phyloP scores from a whole-genome alignment of 2,888 invertebrate genomes.

The Prosopocoilus inquinatus region DNA sequence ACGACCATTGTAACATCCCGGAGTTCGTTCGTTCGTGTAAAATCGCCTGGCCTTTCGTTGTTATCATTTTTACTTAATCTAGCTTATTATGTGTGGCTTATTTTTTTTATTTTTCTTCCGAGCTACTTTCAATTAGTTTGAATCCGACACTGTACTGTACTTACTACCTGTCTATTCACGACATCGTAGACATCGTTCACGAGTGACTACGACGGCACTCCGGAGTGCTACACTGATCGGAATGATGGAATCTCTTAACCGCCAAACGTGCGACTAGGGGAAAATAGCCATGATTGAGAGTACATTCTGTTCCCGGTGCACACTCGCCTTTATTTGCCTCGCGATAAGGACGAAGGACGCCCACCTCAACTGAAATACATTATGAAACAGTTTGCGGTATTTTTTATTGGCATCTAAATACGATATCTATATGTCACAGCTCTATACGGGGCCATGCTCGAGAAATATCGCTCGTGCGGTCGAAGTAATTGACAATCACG shows the following conservation, averaged over 20 bases:
- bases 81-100: conserved; percentile 8
- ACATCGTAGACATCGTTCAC: conserved; percentile 48
- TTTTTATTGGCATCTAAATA: conserved; percentile 53
- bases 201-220: conserved; percentile 51
- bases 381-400: conserved; percentile 51
- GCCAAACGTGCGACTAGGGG: conserved; percentile 52
- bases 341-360: conserved; percentile 5
- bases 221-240: conserved; percentile 52
- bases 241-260: conserved; percentile 55
- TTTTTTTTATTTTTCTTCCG: neutral
- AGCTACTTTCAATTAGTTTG: neutral
- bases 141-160: conserved; percentile 5
- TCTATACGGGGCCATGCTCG: too few species aligned
- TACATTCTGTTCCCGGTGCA: conserved; percentile 28
- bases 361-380: conserved; percentile 1
- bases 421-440: conserved; percentile 48
- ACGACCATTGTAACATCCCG: conserved; percentile 25
- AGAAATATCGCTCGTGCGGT: too few species aligned
- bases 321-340: conserved; percentile 26
- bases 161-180: conserved; percentile 41
- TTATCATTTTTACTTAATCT: conserved; percentile 19
- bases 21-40: conserved; percentile 23
- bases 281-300: conserved; percentile 54
- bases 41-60: conserved; percentile 13
- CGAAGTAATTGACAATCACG: too few species aligned